Evolutionary conservation across 2,888 invertebrate species (phyloP).

Genomic region (Tinea trinotella): DNA sequence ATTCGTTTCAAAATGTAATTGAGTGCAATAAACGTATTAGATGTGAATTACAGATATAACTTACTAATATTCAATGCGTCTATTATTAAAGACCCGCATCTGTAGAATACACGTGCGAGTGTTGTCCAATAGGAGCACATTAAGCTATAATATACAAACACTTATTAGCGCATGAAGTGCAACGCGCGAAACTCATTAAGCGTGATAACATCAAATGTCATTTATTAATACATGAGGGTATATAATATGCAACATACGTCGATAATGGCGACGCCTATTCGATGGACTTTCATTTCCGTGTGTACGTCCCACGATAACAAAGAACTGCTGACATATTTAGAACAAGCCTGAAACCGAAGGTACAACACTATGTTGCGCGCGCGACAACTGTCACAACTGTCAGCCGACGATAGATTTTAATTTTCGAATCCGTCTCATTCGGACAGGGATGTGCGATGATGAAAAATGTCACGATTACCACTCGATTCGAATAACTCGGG

Average conservation of each 20-base stretch:
- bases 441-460: conserved; percentile 31
- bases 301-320: conserved; percentile 64
- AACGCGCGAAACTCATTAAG: neutral
- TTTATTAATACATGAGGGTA: conserved; percentile 27
- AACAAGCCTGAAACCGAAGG: conserved; percentile 69
- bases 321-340: conserved; percentile 71
- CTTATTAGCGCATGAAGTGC: neutral
- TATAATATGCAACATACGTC: conserved; percentile 51
- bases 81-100: no score
- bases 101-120: no score
- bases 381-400: conserved; percentile 57
- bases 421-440: conserved; percentile 63
- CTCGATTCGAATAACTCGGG: conserved; percentile 42
- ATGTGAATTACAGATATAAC: no score
- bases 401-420: conserved; percentile 63
- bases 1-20: no score
- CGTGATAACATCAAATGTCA: conserved; percentile 5
- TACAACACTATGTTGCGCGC: conserved; percentile 37
- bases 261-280: conserved; percentile 59
- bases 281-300: conserved; percentile 69
- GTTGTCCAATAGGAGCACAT: no score
- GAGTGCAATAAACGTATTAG: no score
- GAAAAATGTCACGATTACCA: neutral
- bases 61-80: no score
- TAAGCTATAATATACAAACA: neutral